Conservation (phyloP, 1,140 invertebrate species). For the Drosophila saltans region DNA sequence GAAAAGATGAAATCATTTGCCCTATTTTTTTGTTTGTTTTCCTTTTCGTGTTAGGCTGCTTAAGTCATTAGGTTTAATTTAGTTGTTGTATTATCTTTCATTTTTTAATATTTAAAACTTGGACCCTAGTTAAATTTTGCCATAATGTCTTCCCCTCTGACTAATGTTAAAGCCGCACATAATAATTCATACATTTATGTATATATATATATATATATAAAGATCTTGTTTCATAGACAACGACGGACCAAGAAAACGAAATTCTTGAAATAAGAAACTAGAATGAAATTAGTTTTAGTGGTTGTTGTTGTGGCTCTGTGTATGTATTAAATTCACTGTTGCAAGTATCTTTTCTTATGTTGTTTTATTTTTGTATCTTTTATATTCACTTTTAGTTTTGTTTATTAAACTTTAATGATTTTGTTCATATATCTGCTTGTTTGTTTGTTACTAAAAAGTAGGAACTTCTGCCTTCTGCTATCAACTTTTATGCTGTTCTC, state of each 20-base stretch:
- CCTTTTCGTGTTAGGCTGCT: constrained; percentile 7
- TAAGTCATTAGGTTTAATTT: constrained; percentile 32
- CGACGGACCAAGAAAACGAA: constrained; percentile 48
- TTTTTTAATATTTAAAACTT: constrained; percentile 74
- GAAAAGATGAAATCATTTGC: constrained; percentile 1
- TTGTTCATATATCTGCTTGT: neutral
- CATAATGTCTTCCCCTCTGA: constrained; percentile 54
- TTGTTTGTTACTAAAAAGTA: constrained; percentile 76
- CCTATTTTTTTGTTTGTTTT: neutral
- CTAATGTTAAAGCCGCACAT: constrained; percentile 59
- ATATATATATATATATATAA: constrained; percentile 42
- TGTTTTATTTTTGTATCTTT: constrained; percentile 30
- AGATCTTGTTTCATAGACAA: constrained; percentile 21
- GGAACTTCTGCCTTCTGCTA: constrained; percentile 72
- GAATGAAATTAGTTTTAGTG: neutral
- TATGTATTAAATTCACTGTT: constrained; percentile 68
- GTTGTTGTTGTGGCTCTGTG: constrained; percentile 36
- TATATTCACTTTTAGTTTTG: constrained; percentile 26
- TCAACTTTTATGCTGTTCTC: constrained; percentile 43
- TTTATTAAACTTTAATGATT: constrained; percentile 41
- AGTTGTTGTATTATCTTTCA: constrained; percentile 26
- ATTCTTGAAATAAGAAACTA: constrained; percentile 34
- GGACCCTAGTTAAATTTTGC: constrained; percentile 80
- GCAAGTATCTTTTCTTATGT: constrained; percentile 55
- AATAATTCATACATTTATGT: constrained; percentile 30